Evolutionary conservation across 64 coral and sea anemone genomes (phyloP).

Genomic region (Porites australiensis): DNA sequence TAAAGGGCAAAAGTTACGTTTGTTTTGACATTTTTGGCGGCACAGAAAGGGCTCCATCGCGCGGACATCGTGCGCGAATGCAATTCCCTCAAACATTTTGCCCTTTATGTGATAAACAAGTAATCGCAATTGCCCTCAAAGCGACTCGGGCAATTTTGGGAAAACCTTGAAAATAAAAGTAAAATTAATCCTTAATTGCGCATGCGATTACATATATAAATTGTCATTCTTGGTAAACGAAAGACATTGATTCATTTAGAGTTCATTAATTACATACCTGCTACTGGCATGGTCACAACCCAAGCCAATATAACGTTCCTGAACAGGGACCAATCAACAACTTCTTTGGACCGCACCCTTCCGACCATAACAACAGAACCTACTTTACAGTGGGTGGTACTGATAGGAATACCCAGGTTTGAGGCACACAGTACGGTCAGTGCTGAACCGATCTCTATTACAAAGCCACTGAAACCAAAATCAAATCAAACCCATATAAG

Average conservation of each 20-base stretch:
- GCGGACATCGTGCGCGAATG: too few species aligned
- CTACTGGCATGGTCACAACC: conserved; percentile 87
- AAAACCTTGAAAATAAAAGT: too few species aligned
- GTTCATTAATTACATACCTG: conserved; percentile 61
- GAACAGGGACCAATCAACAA: conserved; percentile 89
- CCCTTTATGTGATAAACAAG: too few species aligned
- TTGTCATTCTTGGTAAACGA: too few species aligned
- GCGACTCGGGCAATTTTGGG: too few species aligned
- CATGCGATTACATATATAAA: too few species aligned
- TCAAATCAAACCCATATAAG: neutral
- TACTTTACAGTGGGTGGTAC: conserved; percentile 93
- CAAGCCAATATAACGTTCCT: conserved; percentile 85
- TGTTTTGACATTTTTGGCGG: too few species aligned
- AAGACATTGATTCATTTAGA: neutral
- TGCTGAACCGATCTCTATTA: conserved; percentile 93
- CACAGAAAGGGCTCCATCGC: too few species aligned
- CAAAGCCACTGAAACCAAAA: conserved; percentile 77
- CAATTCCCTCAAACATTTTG: too few species aligned
- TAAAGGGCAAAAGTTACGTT: too few species aligned
- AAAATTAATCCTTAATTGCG: too few species aligned
- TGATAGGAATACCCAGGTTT: conserved; percentile 97
- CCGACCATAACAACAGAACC: conserved; percentile 93
- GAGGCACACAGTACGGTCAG: conserved; percentile 89
- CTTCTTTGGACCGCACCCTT: conserved; percentile 78
- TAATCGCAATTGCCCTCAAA: too few species aligned